Conservation (phyloP, 2,888 invertebrate genomes). For the Eutolmus rufibarbis region DNA sequence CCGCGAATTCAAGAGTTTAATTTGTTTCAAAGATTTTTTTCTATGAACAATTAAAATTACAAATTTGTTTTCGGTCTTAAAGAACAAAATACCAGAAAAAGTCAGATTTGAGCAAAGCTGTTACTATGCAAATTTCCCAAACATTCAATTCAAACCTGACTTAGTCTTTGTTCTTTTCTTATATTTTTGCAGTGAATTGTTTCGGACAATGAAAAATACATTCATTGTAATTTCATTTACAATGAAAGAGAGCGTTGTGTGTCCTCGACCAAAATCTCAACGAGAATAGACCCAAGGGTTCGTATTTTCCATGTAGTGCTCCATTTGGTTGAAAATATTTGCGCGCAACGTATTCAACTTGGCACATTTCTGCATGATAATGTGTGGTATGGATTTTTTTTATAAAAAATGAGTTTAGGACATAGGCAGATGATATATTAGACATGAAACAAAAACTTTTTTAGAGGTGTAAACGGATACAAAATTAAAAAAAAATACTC, state of each 20-base stretch:
- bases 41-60: background rate
- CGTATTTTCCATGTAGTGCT: background rate
- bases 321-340: background rate
- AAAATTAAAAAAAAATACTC: no score
- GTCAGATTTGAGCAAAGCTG: background rate
- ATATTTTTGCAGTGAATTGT: background rate
- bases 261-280: background rate
- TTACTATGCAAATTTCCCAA: background rate
- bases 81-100: background rate
- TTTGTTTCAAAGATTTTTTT: background rate
- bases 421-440: no score
- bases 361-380: no score
- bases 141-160: background rate
- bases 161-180: background rate
- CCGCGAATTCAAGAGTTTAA: no score
- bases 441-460: background rate
- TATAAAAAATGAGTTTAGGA: background rate
- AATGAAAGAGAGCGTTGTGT: background rate
- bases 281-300: background rate
- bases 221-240: background rate
- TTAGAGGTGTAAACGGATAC: no score
- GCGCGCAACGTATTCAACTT: background rate
- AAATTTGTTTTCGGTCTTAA: background rate
- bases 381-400: no score
- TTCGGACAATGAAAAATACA: background rate